Evolutionary conservation across 1,140 invertebrate species (phyloP).

Genomic region (Drosophila simulans): DNA sequence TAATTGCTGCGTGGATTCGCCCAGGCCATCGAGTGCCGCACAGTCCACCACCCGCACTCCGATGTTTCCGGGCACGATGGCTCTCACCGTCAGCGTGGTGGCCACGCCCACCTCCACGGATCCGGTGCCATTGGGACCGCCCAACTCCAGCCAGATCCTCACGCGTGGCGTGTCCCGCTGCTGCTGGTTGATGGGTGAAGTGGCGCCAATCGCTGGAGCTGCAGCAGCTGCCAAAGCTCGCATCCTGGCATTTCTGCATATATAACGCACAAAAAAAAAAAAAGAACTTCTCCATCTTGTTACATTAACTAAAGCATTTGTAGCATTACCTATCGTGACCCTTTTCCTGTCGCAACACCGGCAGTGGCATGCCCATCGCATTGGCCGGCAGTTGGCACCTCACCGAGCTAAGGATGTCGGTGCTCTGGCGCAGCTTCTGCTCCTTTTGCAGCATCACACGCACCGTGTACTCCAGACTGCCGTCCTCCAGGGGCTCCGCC

Average conservation of each 20-base stretch:
- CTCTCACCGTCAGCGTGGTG: constrained; percentile 88
- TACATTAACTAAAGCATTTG: no score
- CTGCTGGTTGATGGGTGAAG: constrained; percentile 10
- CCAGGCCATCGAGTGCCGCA: constrained; percentile 89
- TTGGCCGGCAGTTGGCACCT: constrained; percentile 85
- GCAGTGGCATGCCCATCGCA: constrained; percentile 76
- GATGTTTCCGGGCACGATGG: constrained; percentile 88
- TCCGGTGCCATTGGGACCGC: constrained; percentile 84
- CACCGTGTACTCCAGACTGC: constrained; percentile 87
- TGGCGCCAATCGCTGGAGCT: constrained; percentile 1
- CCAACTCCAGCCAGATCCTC: constrained; percentile 90
- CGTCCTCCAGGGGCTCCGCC: constrained; percentile 84
- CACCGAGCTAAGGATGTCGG: constrained; percentile 88
- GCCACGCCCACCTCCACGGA: constrained; percentile 90
- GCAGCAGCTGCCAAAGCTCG: constrained; percentile 57
- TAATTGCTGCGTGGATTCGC: constrained; percentile 89
- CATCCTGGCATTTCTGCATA: constrained; percentile 79
- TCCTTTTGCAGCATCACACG: constrained; percentile 90
- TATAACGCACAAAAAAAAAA: no score
- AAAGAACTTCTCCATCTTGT: no score
- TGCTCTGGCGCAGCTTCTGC: constrained; percentile 88
- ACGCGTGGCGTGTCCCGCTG: constrained; percentile 74
- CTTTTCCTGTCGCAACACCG: constrained; percentile 7
- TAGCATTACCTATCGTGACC: constrained; percentile 53
- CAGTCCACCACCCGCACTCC: constrained; percentile 90